A percentile compares a stretch with the other conserved stretches of the same genome.
phyloP scores from a whole-genome alignment of 2,113 vertebrate species.

The Macquaria ambigua region DNA sequence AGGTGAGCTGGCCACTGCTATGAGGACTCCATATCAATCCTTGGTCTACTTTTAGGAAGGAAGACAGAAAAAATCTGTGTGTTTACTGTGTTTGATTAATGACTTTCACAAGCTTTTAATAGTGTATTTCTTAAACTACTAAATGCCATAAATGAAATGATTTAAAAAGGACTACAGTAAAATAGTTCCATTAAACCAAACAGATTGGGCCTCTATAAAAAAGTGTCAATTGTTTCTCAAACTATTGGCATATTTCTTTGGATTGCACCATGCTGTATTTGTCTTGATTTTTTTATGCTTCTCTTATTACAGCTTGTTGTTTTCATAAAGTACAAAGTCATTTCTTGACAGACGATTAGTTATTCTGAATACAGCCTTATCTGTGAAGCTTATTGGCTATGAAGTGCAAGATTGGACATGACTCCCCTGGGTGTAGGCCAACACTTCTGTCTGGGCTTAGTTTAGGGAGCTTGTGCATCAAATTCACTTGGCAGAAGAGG shows the following conservation, averaged over 20 bases:
- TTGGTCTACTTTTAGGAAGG: background rate
- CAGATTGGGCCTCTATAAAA: slow-evolving; percentile 26
- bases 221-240: slow-evolving; percentile 31
- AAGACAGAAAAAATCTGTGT: background rate
- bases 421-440: slow-evolving; percentile 57
- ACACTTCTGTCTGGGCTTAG: slow-evolving; percentile 62
- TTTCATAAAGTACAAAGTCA: slow-evolving; percentile 49
- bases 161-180: background rate
- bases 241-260: slow-evolving; percentile 46
- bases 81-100: background rate
- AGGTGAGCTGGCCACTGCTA: slow-evolving; percentile 45
- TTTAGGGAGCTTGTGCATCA: slow-evolving; percentile 65
- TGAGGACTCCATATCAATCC: background rate
- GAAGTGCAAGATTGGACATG: slow-evolving; percentile 64
- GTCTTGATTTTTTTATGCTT: slow-evolving; percentile 12
- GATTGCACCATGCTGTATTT: slow-evolving; percentile 51
- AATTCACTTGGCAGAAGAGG: slow-evolving; percentile 55
- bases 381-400: slow-evolving; percentile 56
- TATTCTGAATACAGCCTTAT: slow-evolving; percentile 52
- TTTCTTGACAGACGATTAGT: slow-evolving; percentile 54
- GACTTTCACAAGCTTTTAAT: slow-evolving; percentile 5
- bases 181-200: slow-evolving; percentile 23
- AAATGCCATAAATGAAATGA: background rate
- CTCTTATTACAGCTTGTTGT: slow-evolving; percentile 46
- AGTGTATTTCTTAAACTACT: slow-evolving; percentile 10